Evolutionary conservation across 2,797 vertebrate species (phyloP), one percentile per base, ranked within the genome.

Genomic region (Tiaroga cobitis): DNA sequence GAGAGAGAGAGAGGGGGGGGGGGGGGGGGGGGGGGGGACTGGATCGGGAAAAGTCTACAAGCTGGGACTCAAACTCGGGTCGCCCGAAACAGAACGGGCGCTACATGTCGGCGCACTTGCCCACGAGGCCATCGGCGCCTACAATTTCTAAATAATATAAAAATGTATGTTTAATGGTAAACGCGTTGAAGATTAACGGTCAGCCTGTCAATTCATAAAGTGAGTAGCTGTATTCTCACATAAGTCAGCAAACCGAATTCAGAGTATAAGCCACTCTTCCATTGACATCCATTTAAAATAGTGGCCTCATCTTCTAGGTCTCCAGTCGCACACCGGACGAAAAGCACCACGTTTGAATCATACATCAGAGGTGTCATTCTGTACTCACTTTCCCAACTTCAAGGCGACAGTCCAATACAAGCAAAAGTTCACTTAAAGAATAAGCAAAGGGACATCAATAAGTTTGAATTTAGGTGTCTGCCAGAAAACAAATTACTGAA

Each of bases 21-120:
- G 3, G 41, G 41, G n/a, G n/a, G n/a, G n/a, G n/a, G n/a, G n/a
- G n/a, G 0, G 3, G 3, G 11, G 43, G 3, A 13, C 1, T 3
- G 43, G 43, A 43, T 13, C 1, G 1, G 3, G 13, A 46, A 46
- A 41, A 46, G 43, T 46, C 43, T 4, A 15, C 13, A 1, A 46
- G 13, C 43, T 4, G 13, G 43, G 43, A 46, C 13, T 46, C 13
- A 4, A 46, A 46, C 13, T 46, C 11, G 13, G 43, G 43, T 46
- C 11, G 11, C 3, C 43, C 3, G 13, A 15, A 46, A 10, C 13
- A 15, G 13, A 46, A 46, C 43, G 13, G 13, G 43, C 13, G 1
- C 43, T 15, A 46, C 13, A 15, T 15, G 4, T 46, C 43, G 1
- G 10, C 3, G 11, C 43, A 46, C 43, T 15, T 46, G 43, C 43